A percentile compares a stretch with the other conserved stretches of the same genome.
These are phyloP conservation scores for Drosophila neotestacea DNA, from an alignment of 2,888 invertebrate species.

Conservation along the genomic window DNA sequence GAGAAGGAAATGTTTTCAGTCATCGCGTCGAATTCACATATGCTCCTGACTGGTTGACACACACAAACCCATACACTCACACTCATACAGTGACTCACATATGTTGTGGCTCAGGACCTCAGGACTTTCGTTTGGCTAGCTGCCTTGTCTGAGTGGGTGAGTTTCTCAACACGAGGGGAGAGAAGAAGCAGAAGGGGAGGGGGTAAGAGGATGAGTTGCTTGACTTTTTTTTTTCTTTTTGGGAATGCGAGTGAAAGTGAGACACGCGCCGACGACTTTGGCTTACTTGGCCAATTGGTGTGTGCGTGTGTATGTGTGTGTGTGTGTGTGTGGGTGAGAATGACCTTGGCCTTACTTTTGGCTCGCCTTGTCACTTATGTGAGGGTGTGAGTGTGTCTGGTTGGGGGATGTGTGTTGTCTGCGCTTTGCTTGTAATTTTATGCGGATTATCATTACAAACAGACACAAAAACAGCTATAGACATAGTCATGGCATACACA, in stretches of 20 bases:
- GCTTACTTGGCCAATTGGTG: conserved; percentile 69
- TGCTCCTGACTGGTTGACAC: conserved; percentile 70
- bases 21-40: conserved; percentile 64
- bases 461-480: conserved; percentile 38
- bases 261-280: conserved; percentile 70
- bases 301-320: conserved; percentile 28
- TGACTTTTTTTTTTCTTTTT: conserved; percentile 38
- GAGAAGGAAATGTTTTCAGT: conserved; percentile 52
- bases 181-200: not conserved
- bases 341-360: conserved; percentile 78
- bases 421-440: conserved; percentile 81
- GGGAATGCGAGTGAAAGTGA: conserved; percentile 67
- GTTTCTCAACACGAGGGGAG: conserved; percentile 9
- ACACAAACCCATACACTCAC: conserved; percentile 18
- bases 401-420: conserved; percentile 64
- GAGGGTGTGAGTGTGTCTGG: conserved; percentile 41
- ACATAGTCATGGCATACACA: conserved; percentile 19
- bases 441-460: conserved; percentile 82
- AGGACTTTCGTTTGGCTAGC: conserved; percentile 52
- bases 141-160: conserved; percentile 43
- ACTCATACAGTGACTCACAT: conserved; percentile 21
- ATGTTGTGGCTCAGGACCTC: conserved; percentile 50
- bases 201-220: conserved; percentile 22
- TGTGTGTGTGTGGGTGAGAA: conserved; percentile 49
- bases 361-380: conserved; percentile 44